Evolutionary conservation across 2,113 vertebrate species (phyloP), one percentile per base, ranked within the genome.

Genomic region (Boleophthalmus pectinirostris): DNA sequence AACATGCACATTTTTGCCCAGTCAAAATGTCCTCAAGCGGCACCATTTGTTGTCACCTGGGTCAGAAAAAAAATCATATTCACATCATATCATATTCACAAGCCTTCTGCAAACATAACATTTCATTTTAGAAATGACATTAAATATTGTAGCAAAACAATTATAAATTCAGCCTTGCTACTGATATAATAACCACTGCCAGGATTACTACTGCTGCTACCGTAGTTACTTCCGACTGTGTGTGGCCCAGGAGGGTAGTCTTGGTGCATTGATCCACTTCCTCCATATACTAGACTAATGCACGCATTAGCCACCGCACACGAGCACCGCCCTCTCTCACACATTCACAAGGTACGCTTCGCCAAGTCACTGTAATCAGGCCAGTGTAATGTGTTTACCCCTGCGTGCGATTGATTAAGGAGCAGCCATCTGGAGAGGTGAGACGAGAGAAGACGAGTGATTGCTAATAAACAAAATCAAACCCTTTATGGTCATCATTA

Each of bases 321-420:
- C 72, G 61, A 24, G 56, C 29, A 69, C 69, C 68, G 53, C 63
- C 54, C 58, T 57, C 60, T 58, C 56, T 46, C 68, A 76, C 57
- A 73, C 51, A 76, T 47, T 66, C 29, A 72, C 29, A 35, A 21
- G 38, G 72, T 60, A 72, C 18, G 73, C 74, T 80, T 80, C 51
- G 45, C 79, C 76, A 85, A 84, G 78, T 80, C 80, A 78, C 83
- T 81, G 82, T 88, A 90, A 92, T 91, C 84, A 87, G 77, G 79
- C 73, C 84, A 68, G 73, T 80, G 75, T 88, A 88, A 92, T 91
- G 89, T 90, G 88, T 91, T 90, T 88, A 89, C 86, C 82, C 83
- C 85, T 86, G 84, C 16, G 68, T 73, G 80, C 80, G 77, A 81
- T 87, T 92, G 87, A 91, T 83, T 84, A 87, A 86, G 83, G 83